Conservation (phyloP, 2,797 vertebrate species). For the Crotalus adamanteus region DNA sequence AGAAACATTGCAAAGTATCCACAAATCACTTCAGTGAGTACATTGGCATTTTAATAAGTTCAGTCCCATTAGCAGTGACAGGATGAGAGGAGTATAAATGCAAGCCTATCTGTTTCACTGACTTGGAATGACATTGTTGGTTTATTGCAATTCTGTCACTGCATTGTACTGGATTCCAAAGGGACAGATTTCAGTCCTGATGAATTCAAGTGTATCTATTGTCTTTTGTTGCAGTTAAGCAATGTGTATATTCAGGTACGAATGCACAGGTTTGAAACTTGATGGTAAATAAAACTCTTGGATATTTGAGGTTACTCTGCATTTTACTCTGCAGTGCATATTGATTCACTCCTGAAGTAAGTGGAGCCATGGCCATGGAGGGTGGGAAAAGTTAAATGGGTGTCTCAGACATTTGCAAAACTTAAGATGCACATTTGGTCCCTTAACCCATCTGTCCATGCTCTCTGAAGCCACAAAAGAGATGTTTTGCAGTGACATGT, state of each 20-base stretch:
- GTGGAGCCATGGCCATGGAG: not conserved
- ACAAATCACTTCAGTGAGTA: not conserved
- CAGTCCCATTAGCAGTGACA: not conserved
- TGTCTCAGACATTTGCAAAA: not conserved
- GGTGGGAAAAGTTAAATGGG: not conserved
- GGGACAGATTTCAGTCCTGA: not conserved
- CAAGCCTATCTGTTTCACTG: not conserved
- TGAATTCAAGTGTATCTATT: not conserved
- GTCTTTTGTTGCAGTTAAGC: not conserved
- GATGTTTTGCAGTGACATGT: not conserved
- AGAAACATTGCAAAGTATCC: not conserved
- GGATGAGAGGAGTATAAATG: not conserved
- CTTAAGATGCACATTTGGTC: not conserved
- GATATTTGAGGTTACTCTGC: not conserved
- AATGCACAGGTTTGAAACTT: not conserved
- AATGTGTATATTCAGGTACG: not conserved
- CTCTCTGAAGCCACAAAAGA: not conserved
- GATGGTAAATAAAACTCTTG: not conserved
- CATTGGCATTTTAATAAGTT: conserved; percentile 6
- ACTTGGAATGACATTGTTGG: not conserved
- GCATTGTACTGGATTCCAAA: not conserved
- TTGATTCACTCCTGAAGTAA: not conserved
- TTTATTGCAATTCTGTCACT: not conserved
- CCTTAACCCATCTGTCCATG: not conserved
- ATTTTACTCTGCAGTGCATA: not conserved